Evolutionary conservation across 2,113 vertebrate species (phyloP).

Genomic region (Osmerus mordax): DNA sequence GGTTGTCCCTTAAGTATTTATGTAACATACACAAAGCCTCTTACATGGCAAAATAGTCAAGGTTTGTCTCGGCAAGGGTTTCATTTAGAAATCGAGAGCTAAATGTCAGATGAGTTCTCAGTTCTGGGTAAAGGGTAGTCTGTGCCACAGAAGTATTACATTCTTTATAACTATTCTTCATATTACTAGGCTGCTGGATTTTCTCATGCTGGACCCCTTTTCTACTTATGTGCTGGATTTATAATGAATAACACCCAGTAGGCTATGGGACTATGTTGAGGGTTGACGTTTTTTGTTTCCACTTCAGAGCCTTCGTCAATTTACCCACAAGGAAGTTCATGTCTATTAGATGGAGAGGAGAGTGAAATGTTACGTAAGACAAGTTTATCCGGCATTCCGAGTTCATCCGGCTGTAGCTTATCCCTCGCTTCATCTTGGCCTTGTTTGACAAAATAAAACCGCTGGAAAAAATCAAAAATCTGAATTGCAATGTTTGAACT

Average conservation of each 20-base stretch:
- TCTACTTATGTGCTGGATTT: neutral
- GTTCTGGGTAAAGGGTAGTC: too few species aligned
- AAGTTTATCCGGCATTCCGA: conserved; percentile 54
- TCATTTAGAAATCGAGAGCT: too few species aligned
- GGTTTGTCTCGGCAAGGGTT: too few species aligned
- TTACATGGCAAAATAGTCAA: too few species aligned
- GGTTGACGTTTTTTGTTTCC: conserved; percentile 35
- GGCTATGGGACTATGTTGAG: too few species aligned
- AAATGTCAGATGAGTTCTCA: too few species aligned
- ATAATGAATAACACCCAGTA: too few species aligned
- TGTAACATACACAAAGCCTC: too few species aligned
- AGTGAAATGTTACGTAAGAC: conserved; percentile 70
- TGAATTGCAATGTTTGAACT: conserved; percentile 23
- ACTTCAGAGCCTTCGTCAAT: conserved; percentile 51
- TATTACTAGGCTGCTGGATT: neutral
- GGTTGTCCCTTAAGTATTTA: too few species aligned
- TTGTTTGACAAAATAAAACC: conserved; percentile 56
- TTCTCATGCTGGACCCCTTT: neutral
- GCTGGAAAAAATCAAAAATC: conserved; percentile 51
- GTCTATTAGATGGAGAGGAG: conserved; percentile 61
- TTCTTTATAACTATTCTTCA: conserved; percentile 15
- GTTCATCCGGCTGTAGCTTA: conserved; percentile 64
- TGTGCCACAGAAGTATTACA: neutral
- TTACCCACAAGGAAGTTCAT: conserved; percentile 61
- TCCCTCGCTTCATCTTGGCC: conserved; percentile 51